phyloP scores from a whole-genome alignment of 2,888 invertebrate genomes.

The Ormyrus thymus region DNA sequence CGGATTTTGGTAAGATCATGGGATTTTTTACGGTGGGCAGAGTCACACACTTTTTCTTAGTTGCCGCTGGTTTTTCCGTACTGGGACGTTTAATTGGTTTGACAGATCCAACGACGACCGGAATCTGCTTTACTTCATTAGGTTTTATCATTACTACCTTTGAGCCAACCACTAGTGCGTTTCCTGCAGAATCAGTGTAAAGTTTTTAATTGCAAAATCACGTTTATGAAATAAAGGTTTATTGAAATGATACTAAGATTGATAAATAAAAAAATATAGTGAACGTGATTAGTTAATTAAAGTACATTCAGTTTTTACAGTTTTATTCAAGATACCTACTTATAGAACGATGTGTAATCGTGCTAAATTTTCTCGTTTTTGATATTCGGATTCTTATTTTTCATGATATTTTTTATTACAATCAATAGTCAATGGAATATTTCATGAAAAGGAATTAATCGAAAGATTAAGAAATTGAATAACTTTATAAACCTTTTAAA shows the following conservation, averaged over 20 bases:
- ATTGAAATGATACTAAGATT: background rate
- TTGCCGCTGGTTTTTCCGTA: constrained; percentile 57
- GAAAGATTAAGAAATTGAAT: too few species aligned
- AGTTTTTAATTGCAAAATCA: too few species aligned
- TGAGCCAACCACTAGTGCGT: constrained; percentile 61
- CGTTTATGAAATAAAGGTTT: too few species aligned
- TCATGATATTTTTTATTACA: background rate
- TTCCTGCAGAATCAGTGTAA: constrained; percentile 57
- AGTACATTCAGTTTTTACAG: too few species aligned
- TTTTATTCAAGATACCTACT: too few species aligned
- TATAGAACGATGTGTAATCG: too few species aligned
- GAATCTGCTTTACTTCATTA: constrained; percentile 55
- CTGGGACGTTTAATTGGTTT: constrained; percentile 44
- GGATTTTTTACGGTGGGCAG: constrained; percentile 60
- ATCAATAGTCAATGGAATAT: background rate
- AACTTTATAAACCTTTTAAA: too few species aligned
- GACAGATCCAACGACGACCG: constrained; percentile 50
- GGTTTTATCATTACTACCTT: constrained; percentile 63
- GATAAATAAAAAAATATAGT: background rate
- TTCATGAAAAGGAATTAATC: background rate
- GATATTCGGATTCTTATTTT: too few species aligned
- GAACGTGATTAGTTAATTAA: too few species aligned
- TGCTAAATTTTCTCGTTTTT: too few species aligned
- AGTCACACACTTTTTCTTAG: constrained; percentile 59
- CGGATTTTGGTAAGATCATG: constrained; percentile 65